A percentile compares a stretch with the other conserved stretches of the same genome.
These are phyloP conservation scores for Mormyrus lacerda DNA, from an alignment of 2,113 vertebrate species.

Conservation along the genomic window DNA sequence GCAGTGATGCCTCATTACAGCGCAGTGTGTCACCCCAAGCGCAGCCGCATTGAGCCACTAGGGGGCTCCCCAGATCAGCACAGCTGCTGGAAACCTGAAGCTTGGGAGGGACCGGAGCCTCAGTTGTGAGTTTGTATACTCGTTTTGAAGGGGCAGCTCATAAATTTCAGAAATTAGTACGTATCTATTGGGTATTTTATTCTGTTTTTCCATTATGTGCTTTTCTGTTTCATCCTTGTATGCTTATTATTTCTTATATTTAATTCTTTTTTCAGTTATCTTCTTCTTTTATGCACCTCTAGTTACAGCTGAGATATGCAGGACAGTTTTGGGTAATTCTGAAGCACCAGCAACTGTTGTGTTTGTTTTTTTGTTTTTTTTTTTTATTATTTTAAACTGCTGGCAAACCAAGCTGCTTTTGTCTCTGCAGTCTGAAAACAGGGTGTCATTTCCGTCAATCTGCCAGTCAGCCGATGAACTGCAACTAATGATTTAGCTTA, in stretches of 20 bases:
- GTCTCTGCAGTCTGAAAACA: not conserved
- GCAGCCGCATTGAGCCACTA: slow-evolving; percentile 26
- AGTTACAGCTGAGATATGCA: not conserved
- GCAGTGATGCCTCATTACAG: not conserved
- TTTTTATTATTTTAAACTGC: slow-evolving; percentile 18
- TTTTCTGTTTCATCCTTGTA: not conserved
- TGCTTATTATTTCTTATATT: not conserved
- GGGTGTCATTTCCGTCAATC: not conserved
- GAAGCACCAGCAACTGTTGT: not conserved
- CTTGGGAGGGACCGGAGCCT: not conserved
- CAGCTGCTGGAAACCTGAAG: not conserved
- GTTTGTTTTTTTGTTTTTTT: not conserved
- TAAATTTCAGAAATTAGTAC: not conserved
- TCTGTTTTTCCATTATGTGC: not conserved
- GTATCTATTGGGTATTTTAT: not conserved
- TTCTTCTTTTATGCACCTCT: not conserved
- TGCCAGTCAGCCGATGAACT: slow-evolving; percentile 13
- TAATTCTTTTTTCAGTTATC: not conserved
- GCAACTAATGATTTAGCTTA: slow-evolving; percentile 18
- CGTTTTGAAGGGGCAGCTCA: not conserved
- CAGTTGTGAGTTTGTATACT: not conserved
- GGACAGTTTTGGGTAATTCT: not conserved
- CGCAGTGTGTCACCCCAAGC: not conserved
- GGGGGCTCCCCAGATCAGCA: slow-evolving; percentile 19
- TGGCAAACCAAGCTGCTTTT: slow-evolving; percentile 7